These are phyloP conservation scores for Phylloscopus trochiloides DNA, from an alignment of 2,113 vertebrate species.

Conservation along the genomic window DNA sequence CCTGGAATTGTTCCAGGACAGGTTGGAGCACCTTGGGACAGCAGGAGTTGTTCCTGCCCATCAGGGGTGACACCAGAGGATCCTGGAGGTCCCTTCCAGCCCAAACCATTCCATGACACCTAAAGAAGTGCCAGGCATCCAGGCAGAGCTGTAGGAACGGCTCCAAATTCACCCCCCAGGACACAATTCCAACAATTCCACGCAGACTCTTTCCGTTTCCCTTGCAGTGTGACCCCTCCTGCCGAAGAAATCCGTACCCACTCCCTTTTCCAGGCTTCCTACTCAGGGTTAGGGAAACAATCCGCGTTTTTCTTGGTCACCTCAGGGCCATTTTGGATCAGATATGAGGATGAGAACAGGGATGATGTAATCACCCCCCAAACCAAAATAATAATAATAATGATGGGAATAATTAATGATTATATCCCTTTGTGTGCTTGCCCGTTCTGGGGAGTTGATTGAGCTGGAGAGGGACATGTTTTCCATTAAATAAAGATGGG, in stretches of 20 bases:
- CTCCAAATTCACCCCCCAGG: not conserved
- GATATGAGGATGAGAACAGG: constrained; percentile 2
- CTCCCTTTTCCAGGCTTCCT: constrained; percentile 22
- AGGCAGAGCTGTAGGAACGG: not conserved
- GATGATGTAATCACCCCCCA: not conserved
- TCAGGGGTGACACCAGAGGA: not conserved
- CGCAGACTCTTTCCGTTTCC: not conserved
- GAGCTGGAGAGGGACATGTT: not conserved
- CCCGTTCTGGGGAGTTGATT: not conserved
- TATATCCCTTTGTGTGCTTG: not conserved
- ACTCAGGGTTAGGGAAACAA: constrained; percentile 32
- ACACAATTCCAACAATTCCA: not conserved
- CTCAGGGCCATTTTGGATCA: not conserved
- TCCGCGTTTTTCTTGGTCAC: constrained; percentile 15
- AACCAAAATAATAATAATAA: not conserved
- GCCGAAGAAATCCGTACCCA: not conserved
- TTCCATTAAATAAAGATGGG: not conserved
- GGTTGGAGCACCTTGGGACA: rapidly evolving
- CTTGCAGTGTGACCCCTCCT: not conserved
- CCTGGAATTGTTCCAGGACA: not conserved
- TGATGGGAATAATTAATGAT: not conserved
- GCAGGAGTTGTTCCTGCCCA: rapidly evolving
- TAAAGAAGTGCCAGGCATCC: not conserved
- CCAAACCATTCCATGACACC: rapidly evolving
- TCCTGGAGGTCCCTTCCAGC: not conserved